A percentile compares a stretch with the other conserved stretches of the same genome.
Conservation (phyloP, 2,113 vertebrate species). For the Puma concolor region DNA sequence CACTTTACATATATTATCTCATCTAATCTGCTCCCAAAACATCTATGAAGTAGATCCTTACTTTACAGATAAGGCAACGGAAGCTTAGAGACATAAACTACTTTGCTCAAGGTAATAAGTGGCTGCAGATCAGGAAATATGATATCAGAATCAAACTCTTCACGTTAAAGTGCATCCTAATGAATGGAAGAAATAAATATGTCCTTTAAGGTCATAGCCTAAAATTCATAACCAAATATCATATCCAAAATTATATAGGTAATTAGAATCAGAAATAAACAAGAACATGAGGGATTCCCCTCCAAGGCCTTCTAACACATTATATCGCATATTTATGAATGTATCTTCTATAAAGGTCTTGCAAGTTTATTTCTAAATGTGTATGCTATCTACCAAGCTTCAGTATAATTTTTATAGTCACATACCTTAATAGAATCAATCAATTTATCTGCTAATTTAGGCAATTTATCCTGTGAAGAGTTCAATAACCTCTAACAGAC, state of each 20-base stretch:
- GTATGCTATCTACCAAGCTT: not conserved
- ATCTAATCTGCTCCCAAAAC: not conserved
- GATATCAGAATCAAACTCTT: conserved; percentile 30
- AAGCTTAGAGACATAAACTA: not conserved
- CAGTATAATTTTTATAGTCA: conserved; percentile 45
- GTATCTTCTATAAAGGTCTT: not conserved
- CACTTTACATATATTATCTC: not conserved
- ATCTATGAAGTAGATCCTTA: not conserved
- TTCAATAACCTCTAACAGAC: conserved; percentile 53
- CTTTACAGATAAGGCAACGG: not conserved
- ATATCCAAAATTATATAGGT: not conserved
- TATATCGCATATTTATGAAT: conserved; percentile 33
- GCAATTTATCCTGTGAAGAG: conserved; percentile 35
- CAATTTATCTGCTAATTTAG: conserved; percentile 44
- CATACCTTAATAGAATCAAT: conserved; percentile 31
- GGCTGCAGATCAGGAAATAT: not conserved
- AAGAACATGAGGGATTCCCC: not conserved
- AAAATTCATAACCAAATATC: not conserved
- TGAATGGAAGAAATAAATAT: not conserved
- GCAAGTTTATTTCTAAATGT: conserved; percentile 45
- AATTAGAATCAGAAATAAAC: conserved; percentile 14
- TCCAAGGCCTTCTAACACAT: not conserved
- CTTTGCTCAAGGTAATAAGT: not conserved
- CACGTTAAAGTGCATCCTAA: not conserved
- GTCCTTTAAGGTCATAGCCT: not conserved